phyloP scores from a whole-genome alignment of 2,888 invertebrate genomes.

The Gymnoscelis rufifasciata region DNA sequence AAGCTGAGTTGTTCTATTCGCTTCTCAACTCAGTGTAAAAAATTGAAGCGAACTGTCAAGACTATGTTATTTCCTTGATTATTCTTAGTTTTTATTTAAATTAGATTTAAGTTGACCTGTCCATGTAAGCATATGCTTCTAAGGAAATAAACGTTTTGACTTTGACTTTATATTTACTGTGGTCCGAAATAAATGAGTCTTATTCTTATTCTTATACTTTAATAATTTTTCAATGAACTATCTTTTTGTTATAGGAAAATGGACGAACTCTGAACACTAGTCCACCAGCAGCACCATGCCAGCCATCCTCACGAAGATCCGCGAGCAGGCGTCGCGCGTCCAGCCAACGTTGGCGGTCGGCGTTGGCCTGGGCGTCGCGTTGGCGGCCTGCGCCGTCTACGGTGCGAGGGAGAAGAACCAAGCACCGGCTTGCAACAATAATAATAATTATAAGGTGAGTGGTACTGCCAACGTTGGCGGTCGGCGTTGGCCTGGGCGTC shows the following conservation, averaged over 20 bases:
- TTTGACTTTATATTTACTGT: too few species aligned
- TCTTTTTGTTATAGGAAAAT: conserved; percentile 21
- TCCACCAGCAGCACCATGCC: conserved; percentile 67
- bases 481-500: conserved; percentile 70
- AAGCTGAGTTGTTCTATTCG: too few species aligned
- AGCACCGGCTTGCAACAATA: conserved; percentile 57
- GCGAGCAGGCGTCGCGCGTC: conserved; percentile 68
- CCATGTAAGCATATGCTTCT: too few species aligned
- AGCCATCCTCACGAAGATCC: conserved; percentile 67
- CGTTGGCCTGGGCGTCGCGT: conserved; percentile 66
- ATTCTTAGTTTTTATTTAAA: too few species aligned
- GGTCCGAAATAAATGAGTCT: too few species aligned
- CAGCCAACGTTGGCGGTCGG: conserved; percentile 65
- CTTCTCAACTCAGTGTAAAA: too few species aligned
- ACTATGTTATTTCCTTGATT: too few species aligned
- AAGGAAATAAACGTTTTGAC: too few species aligned
- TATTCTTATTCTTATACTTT: too few species aligned
- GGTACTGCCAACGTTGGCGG: conserved; percentile 63
- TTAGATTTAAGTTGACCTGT: too few species aligned
- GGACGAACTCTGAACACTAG: conserved; percentile 20
- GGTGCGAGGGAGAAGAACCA: conserved; percentile 64
- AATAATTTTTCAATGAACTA: too few species aligned
- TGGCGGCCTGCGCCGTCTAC: conserved; percentile 66
- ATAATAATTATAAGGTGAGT: conserved; percentile 72
- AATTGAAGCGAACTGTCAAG: too few species aligned